These are phyloP conservation scores for Phrynocephalus guinanensis DNA, from an alignment of 2,797 vertebrate genomes.

Conservation along the genomic window DNA sequence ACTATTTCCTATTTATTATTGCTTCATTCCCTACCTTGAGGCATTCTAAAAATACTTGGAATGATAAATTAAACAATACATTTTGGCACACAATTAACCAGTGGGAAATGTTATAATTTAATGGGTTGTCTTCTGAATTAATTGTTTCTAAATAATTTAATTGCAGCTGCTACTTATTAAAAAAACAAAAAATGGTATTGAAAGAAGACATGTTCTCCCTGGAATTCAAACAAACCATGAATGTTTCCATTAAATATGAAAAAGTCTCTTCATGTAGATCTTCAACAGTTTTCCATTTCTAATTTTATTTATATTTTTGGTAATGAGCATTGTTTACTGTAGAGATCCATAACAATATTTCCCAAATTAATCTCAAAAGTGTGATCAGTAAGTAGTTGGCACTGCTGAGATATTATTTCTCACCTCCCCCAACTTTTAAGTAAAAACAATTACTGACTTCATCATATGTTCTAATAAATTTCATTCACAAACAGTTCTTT, in stretches of 20 bases:
- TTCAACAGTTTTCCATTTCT: constrained; percentile 33
- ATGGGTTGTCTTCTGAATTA: constrained; percentile 83
- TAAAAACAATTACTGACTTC: constrained; percentile 51
- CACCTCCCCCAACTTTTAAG: neutral
- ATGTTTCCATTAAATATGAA: constrained; percentile 49
- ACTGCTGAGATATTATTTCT: constrained; percentile 35
- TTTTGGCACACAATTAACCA: constrained; percentile 81
- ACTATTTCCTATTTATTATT: constrained; percentile 86
- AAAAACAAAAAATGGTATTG: constrained; percentile 51
- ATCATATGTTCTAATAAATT: neutral
- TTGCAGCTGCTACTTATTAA: constrained; percentile 77
- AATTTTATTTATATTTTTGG: constrained; percentile 60
- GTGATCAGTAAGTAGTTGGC: constrained; percentile 44
- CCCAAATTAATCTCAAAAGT: constrained; percentile 49
- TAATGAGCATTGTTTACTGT: constrained; percentile 50
- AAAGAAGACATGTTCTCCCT: constrained; percentile 36
- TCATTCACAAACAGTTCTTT: constrained; percentile 48
- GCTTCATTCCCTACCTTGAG: constrained; percentile 82
- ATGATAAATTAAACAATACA: constrained; percentile 85
- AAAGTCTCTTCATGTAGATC: neutral
- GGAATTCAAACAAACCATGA: constrained; percentile 39
- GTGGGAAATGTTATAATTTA: constrained; percentile 83
- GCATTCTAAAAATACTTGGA: constrained; percentile 83
- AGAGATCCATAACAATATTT: constrained; percentile 49
- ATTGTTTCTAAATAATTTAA: constrained; percentile 85